A percentile compares a stretch with the other conserved stretches of the same genome.
These are phyloP conservation scores for Aphaenogaster ashmeadi DNA, from an alignment of 1,140 invertebrate species.

Conservation along the genomic window DNA sequence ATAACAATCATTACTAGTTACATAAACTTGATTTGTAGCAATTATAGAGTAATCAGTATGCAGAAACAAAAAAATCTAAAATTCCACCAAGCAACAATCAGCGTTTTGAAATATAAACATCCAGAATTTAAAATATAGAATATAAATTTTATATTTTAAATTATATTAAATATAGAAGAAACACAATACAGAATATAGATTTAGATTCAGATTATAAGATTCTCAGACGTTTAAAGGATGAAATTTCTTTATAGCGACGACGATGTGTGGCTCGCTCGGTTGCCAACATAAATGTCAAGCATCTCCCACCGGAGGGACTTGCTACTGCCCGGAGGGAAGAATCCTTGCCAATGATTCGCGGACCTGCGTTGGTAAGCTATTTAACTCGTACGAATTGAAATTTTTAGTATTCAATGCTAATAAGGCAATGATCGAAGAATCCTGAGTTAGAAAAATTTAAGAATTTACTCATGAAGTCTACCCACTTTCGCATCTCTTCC, in stretches of 20 bases:
- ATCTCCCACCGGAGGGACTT: slow-evolving; percentile 95
- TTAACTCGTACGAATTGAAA: neutral
- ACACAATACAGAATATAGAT: neutral
- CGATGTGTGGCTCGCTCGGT: slow-evolving; percentile 92
- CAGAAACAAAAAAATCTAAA: neutral
- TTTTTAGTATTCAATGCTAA: neutral
- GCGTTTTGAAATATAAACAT: neutral
- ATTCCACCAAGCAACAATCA: neutral
- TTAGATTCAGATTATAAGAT: neutral
- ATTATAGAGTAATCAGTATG: neutral
- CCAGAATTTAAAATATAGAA: neutral
- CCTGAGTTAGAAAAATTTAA: neutral
- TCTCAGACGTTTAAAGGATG: neutral
- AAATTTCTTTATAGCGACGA: slow-evolving; percentile 88
- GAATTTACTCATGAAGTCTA: neutral
- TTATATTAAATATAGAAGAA: neutral
- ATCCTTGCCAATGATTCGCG: slow-evolving; percentile 92
- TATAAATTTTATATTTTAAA: neutral
- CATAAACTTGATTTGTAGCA: neutral
- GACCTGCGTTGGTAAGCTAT: slow-evolving; percentile 92
- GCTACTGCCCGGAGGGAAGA: slow-evolving; percentile 94
- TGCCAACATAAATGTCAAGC: slow-evolving; percentile 97
- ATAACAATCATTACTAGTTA: neutral
- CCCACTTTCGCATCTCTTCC: neutral
- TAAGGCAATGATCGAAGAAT: neutral